Evolutionary conservation across 2,113 vertebrate species (phyloP).

Genomic region (Megaleporinus macrocephalus): DNA sequence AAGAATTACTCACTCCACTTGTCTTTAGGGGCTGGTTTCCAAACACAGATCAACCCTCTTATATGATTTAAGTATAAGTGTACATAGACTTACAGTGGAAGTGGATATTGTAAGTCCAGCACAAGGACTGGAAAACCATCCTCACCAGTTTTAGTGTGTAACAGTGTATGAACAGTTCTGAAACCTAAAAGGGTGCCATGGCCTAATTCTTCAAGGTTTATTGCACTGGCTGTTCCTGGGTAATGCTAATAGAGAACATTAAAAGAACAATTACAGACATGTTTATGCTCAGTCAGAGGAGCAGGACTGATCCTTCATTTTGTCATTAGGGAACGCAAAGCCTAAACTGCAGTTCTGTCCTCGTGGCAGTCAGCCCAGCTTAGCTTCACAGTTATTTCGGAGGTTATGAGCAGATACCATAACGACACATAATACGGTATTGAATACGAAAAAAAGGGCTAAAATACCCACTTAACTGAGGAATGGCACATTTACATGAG

Average conservation of each 20-base stretch:
- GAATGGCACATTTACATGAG: conserved; percentile 23
- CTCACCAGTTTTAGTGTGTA: not conserved
- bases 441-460: not conserved
- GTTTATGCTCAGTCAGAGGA: not conserved
- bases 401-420: not conserved
- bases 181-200: not conserved
- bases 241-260: not conserved
- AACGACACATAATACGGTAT: not conserved
- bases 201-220: not conserved
- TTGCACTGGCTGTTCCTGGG: not conserved
- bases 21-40: not conserved
- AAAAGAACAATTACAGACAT: not conserved
- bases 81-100: too few species aligned
- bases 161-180: not conserved
- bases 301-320: not conserved
- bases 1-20: not conserved
- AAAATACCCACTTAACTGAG: not conserved
- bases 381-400: not conserved
- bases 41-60: not conserved
- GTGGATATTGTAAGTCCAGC: too few species aligned
- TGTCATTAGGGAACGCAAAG: not conserved
- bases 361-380: not conserved
- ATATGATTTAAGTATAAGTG: not conserved
- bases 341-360: not conserved
- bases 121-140: not conserved